A percentile compares a stretch with the other conserved stretches of the same genome.
Conservation (phyloP, 1,140 invertebrate genomes). For the Arion vulgaris region DNA sequence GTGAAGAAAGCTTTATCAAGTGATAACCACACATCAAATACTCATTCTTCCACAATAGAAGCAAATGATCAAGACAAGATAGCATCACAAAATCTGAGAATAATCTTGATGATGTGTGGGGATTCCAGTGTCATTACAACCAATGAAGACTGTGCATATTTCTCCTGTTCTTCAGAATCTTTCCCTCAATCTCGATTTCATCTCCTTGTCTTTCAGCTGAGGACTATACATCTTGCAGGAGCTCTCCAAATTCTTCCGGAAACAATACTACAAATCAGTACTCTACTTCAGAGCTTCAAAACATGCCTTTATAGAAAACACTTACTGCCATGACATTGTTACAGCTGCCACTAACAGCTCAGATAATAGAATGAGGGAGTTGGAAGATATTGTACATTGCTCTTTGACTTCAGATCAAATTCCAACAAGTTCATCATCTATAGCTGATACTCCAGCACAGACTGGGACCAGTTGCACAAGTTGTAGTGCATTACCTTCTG, state of each 20-base stretch:
- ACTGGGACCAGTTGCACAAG: neutral
- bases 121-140: neutral
- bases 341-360: too few species aligned
- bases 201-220: conserved; percentile 17
- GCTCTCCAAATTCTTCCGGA: neutral
- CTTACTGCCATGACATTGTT: too few species aligned
- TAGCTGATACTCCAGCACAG: neutral
- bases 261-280: neutral
- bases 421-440: neutral
- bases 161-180: conserved; percentile 31
- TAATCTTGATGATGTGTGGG: neutral
- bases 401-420: neutral
- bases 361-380: neutral
- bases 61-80: neutral
- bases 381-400: neutral
- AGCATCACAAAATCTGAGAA: neutral
- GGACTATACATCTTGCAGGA: conserved; percentile 1
- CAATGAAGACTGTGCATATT: conserved; percentile 35
- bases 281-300: neutral
- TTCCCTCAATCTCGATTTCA: conserved; percentile 2
- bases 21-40: neutral
- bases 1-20: neutral
- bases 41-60: neutral
- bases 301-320: neutral
- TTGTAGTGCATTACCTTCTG: neutral